Conservation (phyloP, 2,888 invertebrate genomes). For the Ophion obscuratus region DNA sequence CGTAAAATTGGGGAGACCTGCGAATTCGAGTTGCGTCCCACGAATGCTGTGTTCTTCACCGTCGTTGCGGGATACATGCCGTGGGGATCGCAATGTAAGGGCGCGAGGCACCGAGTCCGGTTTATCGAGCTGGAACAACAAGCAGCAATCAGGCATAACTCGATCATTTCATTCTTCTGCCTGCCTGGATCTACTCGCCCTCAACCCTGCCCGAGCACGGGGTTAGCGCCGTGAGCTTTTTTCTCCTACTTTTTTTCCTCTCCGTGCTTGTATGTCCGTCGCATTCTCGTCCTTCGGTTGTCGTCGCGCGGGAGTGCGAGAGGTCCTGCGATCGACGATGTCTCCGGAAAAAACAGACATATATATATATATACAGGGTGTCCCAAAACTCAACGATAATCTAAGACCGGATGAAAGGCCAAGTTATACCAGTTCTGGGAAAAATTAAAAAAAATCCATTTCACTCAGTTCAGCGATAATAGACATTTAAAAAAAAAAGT, state of each 20-base stretch:
- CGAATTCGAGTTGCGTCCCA: conserved; percentile 53
- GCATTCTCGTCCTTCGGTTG: conserved; percentile 22
- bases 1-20: conserved; percentile 63
- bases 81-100: conserved; percentile 69
- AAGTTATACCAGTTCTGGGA: no score
- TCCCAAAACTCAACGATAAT: no score
- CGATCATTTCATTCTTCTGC: conserved; percentile 82
- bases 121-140: conserved; percentile 82
- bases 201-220: conserved; percentile 61
- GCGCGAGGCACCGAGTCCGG: conserved; percentile 73
- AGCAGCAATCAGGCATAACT: conserved; percentile 82
- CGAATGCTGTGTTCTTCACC: conserved; percentile 25
- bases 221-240: conserved; percentile 45
- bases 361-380: no score
- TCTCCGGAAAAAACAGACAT: no score
- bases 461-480: no score
- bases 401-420: no score
- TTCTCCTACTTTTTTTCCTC: conserved; percentile 16
- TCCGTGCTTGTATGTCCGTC: conserved; percentile 12
- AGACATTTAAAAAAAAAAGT: no score
- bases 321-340: no score
- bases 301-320: not conserved
- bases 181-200: conserved; percentile 72
- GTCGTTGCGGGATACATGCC: conserved; percentile 43
- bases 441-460: no score